Percentiles rank a stretch among this genome's conserved stretches.
phyloP scores from a whole-genome alignment of 2,797 vertebrate species.

The Mallotus villosus region DNA sequence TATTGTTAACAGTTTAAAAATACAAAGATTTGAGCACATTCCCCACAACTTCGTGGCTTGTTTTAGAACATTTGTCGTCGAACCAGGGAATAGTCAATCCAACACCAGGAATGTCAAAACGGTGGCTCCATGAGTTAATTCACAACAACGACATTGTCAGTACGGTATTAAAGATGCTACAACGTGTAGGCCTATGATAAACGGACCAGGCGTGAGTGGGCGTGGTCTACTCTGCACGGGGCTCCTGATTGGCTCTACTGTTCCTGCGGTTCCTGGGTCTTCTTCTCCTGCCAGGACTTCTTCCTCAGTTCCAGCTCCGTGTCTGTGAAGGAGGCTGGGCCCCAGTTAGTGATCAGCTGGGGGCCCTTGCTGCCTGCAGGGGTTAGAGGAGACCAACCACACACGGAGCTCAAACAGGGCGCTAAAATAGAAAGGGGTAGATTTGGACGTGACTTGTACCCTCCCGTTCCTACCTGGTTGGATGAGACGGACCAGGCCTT shows the following conservation, averaged over 20 bases:
- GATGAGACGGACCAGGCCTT: slow-evolving; percentile 90
- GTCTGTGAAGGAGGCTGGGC: slow-evolving; percentile 88
- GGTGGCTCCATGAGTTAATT: background rate
- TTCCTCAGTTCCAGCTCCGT: slow-evolving; percentile 85
- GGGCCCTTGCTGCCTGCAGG: slow-evolving; percentile 84
- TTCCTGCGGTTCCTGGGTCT: slow-evolving; percentile 68
- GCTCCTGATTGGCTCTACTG: slow-evolving; percentile 42
- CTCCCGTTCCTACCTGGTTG: slow-evolving; percentile 81
- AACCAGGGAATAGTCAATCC: background rate
- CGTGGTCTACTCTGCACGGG: background rate
- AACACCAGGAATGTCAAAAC: slow-evolving; percentile 4
- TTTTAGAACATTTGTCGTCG: background rate
- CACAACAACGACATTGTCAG: background rate
- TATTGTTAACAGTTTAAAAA: background rate
- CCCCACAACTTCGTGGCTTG: background rate
- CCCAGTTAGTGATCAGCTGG: slow-evolving; percentile 92
- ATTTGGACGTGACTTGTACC: background rate
- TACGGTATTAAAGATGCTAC: background rate
- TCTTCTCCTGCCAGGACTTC: slow-evolving; percentile 90
- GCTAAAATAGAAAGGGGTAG: background rate
- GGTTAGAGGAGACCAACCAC: background rate
- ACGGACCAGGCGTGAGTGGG: background rate
- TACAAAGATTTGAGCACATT: background rate
- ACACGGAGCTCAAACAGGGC: background rate
- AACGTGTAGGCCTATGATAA: too few species aligned